Evolutionary conservation across 1,140 invertebrate species (phyloP), one percentile per base, ranked within the genome.

Genomic region (Phortica variegata): DNA sequence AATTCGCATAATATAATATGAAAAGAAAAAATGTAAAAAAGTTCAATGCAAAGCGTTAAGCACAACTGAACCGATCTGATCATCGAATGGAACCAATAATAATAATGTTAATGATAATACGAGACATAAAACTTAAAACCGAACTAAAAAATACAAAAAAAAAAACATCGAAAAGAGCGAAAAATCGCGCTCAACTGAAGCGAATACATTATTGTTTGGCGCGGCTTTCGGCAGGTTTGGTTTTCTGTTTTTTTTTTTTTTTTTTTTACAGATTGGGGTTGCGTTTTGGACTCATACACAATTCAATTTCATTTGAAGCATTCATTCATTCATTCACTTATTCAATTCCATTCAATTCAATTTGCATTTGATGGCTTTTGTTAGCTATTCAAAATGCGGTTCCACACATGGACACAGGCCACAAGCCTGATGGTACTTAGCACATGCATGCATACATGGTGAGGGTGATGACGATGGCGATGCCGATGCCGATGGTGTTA

Each of bases 41-140:
- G n/a, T n/a, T n/a, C n/a, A n/a, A n/a, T n/a, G n/a, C n/a, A n/a
- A n/a, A n/a, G n/a, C n/a, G n/a, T n/a, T n/a, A n/a, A n/a, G n/a
- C n/a, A n/a, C n/a, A n/a, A n/a, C n/a, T n/a, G n/a, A n/a, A n/a
- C 43, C 37, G 50, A 54, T 36, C 19, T 69, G 62, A 73, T 73
- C 70, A 73, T 73, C 70, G 70, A 73, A 73, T 73, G 70, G 70
- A 73, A 73, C 70, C 65, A 73, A 73, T 73, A 73, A 69, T 66
- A 73, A 60, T 57, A 26, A 26, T 26, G 10, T 26, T 26, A 26
- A 26, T 26, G 23, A 26, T 26, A n/a, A n/a, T n/a, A n/a, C n/a
- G n/a, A n/a, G n/a, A n/a, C n/a, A n/a, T n/a, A n/a, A n/a, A n/a
- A n/a, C n/a, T n/a, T n/a, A n/a, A n/a, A n/a, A n/a, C n/a, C n/a